phyloP scores from a whole-genome alignment of 2,797 vertebrate genomes.

The Salmo trutta region DNA sequence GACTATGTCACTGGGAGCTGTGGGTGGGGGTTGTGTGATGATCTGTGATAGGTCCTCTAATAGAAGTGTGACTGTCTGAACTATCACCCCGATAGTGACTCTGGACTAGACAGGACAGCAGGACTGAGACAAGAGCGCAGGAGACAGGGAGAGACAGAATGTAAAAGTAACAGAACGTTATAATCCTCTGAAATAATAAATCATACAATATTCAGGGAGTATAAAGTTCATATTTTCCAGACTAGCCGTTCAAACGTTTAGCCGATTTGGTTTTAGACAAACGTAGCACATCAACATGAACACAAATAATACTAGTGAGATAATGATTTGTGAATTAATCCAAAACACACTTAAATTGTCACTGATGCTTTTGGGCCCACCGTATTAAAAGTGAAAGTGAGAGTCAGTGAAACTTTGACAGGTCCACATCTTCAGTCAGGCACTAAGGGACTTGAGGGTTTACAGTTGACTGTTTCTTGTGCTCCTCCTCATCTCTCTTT shows the following conservation, averaged over 20 bases:
- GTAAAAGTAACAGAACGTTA: background rate
- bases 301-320: conserved; percentile 30
- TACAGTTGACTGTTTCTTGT: conserved; percentile 56
- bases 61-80: conserved; percentile 29
- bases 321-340: background rate
- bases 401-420: conserved; percentile 52
- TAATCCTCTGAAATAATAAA: conserved; percentile 23
- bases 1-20: conserved; percentile 49
- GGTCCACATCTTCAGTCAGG: conserved; percentile 56
- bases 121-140: background rate
- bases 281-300: conserved; percentile 50
- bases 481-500: background rate
- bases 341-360: conserved; percentile 25
- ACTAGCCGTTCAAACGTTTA: conserved; percentile 53
- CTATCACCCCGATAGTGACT: background rate
- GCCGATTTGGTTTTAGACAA: conserved; percentile 68
- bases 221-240: conserved; percentile 17
- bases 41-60: no score
- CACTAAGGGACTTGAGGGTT: conserved; percentile 42
- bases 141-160: background rate
- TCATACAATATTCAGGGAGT: conserved; percentile 41
- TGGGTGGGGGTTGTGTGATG: no score
- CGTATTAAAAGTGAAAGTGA: conserved; percentile 33
- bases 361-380: conserved; percentile 45
- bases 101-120: background rate